Conservation (phyloP, 2,888 invertebrate species). For the Alviniconcha strummeri region DNA sequence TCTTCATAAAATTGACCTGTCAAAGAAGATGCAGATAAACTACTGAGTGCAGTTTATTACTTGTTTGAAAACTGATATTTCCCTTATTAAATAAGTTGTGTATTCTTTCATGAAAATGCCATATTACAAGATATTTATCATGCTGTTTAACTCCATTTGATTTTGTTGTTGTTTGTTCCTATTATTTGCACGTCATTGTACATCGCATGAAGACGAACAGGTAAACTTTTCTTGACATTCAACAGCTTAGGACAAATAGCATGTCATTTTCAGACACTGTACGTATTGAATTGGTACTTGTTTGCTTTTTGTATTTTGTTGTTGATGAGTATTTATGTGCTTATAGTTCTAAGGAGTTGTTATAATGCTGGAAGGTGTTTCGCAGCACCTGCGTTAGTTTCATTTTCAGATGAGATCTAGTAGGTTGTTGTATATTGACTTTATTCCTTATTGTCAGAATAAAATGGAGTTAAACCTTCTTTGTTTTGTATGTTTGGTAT, state of each 20-base stretch:
- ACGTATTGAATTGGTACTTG: no score
- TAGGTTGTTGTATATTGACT: neutral
- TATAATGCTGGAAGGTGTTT: neutral
- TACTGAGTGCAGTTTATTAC: neutral
- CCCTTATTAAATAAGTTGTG: no score
- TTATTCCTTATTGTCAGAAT: neutral
- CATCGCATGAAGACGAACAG: neutral
- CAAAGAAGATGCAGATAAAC: conserved; percentile 10
- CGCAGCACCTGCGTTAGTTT: neutral
- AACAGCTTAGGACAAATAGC: no score
- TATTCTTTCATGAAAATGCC: no score
- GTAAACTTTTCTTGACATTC: neutral
- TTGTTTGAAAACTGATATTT: no score
- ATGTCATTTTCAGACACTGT: no score
- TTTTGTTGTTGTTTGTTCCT: neutral
- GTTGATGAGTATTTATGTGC: neutral
- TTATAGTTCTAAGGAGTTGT: neutral
- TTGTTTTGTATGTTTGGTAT: conserved; percentile 30
- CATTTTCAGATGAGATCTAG: neutral
- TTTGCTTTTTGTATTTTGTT: neutral
- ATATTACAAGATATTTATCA: neutral
- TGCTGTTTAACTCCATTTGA: neutral
- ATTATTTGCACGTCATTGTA: neutral
- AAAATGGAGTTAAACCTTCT: neutral
- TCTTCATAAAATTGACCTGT: neutral